These are phyloP conservation scores for Eupithecia vulgata DNA, from an alignment of 2,888 invertebrate genomes.

Conservation along the genomic window DNA sequence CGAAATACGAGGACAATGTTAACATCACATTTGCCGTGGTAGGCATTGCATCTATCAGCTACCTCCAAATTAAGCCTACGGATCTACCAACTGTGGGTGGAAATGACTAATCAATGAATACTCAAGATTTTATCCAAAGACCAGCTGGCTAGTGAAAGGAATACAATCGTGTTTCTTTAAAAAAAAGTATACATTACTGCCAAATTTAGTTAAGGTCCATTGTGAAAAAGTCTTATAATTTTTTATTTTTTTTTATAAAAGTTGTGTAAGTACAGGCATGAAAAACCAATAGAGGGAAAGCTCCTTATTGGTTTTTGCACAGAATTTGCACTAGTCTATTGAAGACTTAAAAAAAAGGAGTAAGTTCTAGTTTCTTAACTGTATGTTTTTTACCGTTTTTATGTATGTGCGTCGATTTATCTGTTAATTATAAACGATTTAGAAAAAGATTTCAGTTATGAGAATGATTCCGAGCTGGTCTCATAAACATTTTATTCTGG, in stretches of 20 bases:
- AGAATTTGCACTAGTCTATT: neutral
- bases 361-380: neutral
- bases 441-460: no score
- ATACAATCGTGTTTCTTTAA: neutral
- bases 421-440: neutral
- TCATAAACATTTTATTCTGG: no score
- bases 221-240: no score
- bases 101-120: conserved; percentile 7
- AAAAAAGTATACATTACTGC: neutral
- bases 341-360: neutral
- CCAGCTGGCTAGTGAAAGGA: neutral
- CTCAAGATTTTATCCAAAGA: neutral
- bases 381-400: neutral
- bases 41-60: conserved; percentile 70
- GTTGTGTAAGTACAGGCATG: no score
- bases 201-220: neutral
- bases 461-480: no score
- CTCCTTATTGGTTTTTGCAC: no score
- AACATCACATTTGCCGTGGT: conserved; percentile 74
- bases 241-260: no score
- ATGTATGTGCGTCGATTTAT: neutral
- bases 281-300: no score
- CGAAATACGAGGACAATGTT: conserved; percentile 63
- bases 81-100: conserved; percentile 61
- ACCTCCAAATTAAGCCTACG: conserved; percentile 70